A percentile compares a stretch with the other conserved stretches of the same genome.
Conservation (phyloP, 2,797 vertebrate genomes). For the Dromococcyx pavoninus region DNA sequence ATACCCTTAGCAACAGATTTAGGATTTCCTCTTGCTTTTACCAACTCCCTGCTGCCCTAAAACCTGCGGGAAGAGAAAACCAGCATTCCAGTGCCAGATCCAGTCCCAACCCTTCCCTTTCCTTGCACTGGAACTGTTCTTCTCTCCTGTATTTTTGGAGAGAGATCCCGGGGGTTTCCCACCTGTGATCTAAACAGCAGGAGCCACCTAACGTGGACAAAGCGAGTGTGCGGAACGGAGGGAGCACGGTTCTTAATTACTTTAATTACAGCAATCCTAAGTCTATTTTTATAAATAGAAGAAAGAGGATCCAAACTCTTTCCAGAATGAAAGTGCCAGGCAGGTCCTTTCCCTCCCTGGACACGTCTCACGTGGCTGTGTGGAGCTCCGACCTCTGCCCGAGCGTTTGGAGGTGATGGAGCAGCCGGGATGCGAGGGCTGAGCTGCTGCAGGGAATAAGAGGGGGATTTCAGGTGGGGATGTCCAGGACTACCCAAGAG, state of each 20-base stretch:
- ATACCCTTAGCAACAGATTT: not conserved
- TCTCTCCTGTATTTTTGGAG: not conserved
- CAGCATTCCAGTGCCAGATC: no score
- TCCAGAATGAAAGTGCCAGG: not conserved
- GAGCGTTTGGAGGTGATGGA: not conserved
- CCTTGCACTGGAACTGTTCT: rapidly evolving
- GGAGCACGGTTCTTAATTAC: rapidly evolving
- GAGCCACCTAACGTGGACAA: not conserved
- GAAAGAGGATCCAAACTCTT: not conserved
- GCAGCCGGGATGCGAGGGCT: no score
- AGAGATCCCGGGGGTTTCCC: not conserved
- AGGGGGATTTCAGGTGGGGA: not conserved
- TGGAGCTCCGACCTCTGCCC: no score
- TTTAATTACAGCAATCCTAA: not conserved
- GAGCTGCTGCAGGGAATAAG: rapidly evolving
- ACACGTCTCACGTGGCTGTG: not conserved
- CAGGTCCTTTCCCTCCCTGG: not conserved
- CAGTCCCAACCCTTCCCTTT: not conserved
- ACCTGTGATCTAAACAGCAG: not conserved
- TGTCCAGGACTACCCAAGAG: no score
- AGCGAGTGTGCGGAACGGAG: not conserved
- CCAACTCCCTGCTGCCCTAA: not conserved
- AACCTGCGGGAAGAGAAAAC: not conserved
- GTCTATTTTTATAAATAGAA: no score
- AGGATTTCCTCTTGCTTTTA: not conserved